These are phyloP conservation scores for Elysia crispata DNA, from an alignment of 2,888 invertebrate species.

Conservation along the genomic window DNA sequence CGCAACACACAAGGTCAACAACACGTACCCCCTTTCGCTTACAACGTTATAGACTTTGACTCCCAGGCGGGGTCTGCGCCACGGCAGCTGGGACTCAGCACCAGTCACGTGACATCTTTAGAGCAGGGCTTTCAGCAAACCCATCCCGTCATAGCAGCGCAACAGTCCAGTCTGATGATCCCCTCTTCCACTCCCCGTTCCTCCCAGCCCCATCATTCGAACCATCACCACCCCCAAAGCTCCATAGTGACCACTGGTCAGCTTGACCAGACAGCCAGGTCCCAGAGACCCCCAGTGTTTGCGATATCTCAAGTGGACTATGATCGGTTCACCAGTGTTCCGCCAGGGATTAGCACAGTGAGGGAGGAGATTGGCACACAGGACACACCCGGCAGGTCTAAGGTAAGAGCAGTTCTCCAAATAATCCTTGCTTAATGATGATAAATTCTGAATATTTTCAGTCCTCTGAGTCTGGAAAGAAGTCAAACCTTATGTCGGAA, in stretches of 20 bases:
- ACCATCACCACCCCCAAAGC: neutral
- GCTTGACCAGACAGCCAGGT: neutral
- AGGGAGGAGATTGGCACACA: neutral
- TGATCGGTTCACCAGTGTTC: slow-evolving; percentile 32
- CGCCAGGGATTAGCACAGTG: slow-evolving; percentile 30
- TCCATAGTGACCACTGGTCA: neutral
- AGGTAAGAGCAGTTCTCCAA: no score
- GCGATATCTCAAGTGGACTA: slow-evolving; percentile 37
- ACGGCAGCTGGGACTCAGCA: no score
- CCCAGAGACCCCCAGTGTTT: slow-evolving; percentile 10
- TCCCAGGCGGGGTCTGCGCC: neutral
- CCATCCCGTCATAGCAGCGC: no score
- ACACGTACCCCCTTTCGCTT: neutral
- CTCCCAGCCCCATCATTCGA: neutral
- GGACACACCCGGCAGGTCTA: neutral
- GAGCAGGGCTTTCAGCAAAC: no score
- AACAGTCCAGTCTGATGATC: no score
- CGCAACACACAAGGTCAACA: no score
- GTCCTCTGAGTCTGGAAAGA: no score
- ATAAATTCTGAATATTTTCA: no score
- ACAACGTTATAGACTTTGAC: slow-evolving; percentile 35
- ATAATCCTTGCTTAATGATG: no score
- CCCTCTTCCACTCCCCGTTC: no score
- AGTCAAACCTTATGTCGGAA: no score
- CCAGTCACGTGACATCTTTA: no score